These are phyloP conservation scores for Ameiurus melas DNA, from an alignment of 2,113 vertebrate genomes.

Conservation along the genomic window DNA sequence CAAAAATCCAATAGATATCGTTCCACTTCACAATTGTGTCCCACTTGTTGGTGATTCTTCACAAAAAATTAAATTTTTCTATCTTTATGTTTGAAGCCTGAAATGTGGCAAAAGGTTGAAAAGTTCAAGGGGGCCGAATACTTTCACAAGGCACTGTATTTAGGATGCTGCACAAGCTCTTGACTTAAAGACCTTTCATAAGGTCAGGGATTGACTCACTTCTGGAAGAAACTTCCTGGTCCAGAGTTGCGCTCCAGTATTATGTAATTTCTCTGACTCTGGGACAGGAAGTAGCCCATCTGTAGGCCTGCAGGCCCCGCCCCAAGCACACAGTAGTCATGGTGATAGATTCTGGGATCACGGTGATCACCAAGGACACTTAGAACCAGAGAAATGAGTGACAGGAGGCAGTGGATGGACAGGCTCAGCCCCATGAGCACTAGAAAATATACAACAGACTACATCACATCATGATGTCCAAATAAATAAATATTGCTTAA, in stretches of 20 bases:
- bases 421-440: conserved; percentile 65
- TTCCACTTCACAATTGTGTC: no score
- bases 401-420: conserved; percentile 53
- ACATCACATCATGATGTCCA: not conserved
- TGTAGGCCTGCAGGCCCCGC: conserved; percentile 90
- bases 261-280: conserved; percentile 78
- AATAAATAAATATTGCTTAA: not conserved
- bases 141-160: no score
- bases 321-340: conserved; percentile 91
- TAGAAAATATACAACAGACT: conserved; percentile 27
- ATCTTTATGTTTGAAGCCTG: no score
- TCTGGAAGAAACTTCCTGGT: conserved; percentile 88
- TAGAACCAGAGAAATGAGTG: conserved; percentile 49
- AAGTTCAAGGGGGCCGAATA: no score
- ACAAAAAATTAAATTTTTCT: no score
- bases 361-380: conserved; percentile 36
- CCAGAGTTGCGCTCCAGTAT: conserved; percentile 82
- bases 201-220: conserved; percentile 64
- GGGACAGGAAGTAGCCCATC: conserved; percentile 86
- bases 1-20: no score
- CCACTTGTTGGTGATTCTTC: no score
- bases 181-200: not conserved
- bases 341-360: conserved; percentile 56
- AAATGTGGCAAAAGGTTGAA: no score
- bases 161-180: not conserved